Percentiles rank a stretch among this genome's conserved stretches.
phyloP scores from a whole-genome alignment of 2,113 vertebrate species.

The Lophius piscatorius region DNA sequence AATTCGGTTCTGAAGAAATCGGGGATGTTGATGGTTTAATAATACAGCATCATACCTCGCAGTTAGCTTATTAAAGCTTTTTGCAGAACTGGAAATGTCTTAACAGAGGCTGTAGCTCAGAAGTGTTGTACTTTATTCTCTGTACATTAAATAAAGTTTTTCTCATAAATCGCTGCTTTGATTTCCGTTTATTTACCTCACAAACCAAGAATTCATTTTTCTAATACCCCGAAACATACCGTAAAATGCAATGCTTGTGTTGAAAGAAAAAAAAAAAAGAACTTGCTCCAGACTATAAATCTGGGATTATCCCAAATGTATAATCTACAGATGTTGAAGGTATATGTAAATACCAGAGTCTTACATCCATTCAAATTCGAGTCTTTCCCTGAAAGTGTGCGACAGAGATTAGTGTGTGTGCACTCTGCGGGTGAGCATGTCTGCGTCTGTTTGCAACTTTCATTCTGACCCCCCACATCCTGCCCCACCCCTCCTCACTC shows the following conservation, averaged over 20 bases:
- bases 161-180: conserved; percentile 51
- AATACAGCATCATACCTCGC: not conserved
- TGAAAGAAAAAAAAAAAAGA: conserved; percentile 37
- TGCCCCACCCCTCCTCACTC: not conserved
- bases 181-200: conserved; percentile 34
- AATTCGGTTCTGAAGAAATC: not conserved
- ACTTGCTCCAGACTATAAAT: conserved; percentile 59
- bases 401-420: not conserved
- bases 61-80: conserved; percentile 23
- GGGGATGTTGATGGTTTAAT: not conserved
- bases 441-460: conserved; percentile 48
- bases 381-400: conserved; percentile 8
- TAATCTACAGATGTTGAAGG: conserved; percentile 33
- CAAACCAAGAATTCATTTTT: conserved; percentile 14
- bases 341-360: conserved; percentile 1
- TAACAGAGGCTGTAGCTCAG: conserved; percentile 17
- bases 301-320: conserved; percentile 57
- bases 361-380: not conserved
- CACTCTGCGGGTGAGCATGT: conserved; percentile 22
- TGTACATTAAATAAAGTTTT: conserved; percentile 63
- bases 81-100: conserved; percentile 38
- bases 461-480: conserved; percentile 27
- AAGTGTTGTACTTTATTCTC: conserved; percentile 31
- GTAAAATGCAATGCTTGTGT: not conserved
- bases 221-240: conserved; percentile 46